Base-by-base conservation (phyloP, 2,888 invertebrate species). In the Lasius fuliginosus region DNA sequence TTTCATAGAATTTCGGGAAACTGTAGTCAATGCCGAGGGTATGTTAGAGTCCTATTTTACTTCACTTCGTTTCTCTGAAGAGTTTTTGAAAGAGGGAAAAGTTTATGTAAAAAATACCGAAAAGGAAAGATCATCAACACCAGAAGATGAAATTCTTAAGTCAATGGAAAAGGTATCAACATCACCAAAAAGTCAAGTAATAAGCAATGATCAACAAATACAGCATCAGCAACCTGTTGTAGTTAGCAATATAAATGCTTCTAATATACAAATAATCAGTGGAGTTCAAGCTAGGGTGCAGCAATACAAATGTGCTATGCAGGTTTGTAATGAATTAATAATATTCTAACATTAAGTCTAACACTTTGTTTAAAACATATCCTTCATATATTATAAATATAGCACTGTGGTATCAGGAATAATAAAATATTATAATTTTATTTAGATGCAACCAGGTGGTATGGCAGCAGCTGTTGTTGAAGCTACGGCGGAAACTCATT, bases 21-120 rank as follows among this genome's bases (percentile, higher is more conserved):
- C 96, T 68, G 97, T 97, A 88, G 95, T 96, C 30, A 96, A 96
- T 88, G 97, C 97, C 0, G 97, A 97, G 93, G 95, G 96, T 23
- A 97, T 97, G 97, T 94, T 97, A 9, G 96, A 96, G 83, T 96
- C 96, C 85, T 97, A 97, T 92, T 96, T 97, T 46, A 96, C 96
- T 71, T 96, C 96, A 49, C 94, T 96, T 75, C 94, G 96, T 84
- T 96, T 96, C 89, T 96, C 96, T 0, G 96, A 96, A 40, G 96
- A 97, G 82, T 96, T 96, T 89, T 95, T 96, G 84, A 96, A 96
- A 87, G 96, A 96, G 53, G 97, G 96, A 76, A 97, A 96, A 94
- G 96, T 95, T 46, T 95, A 95, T 64, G 95, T 95, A 30, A 95
- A 95, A 84, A 95, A 90, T 56, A 94, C 91, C 3, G 94, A 93